Base-by-base conservation (phyloP, 2,888 invertebrate genomes). In the Globia sparganii region DNA sequence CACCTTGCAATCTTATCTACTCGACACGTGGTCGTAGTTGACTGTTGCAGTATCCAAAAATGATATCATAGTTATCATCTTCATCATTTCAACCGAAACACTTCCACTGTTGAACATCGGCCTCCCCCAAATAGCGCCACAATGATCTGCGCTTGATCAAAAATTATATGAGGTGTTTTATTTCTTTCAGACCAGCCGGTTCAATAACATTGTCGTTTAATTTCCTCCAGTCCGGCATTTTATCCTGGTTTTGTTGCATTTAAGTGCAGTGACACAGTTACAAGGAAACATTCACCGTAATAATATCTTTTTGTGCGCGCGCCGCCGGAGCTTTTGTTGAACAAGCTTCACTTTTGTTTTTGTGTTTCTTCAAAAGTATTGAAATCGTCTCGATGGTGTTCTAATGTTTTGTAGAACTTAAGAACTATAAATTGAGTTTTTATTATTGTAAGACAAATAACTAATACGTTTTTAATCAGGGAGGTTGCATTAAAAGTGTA, bases 291-390 rank as follows among this genome's bases (percentile, higher is more conserved):
- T 84, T 84, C 61, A 81, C 81, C 61, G 78, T 81, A 73, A 67
- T 75, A 77, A 78, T 84, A 75, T 75, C 9, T 84, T 84, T 84
- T 85, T 83, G 70, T 71, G n/a, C n/a, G 37, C 31, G 40, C 70
- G 59, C 49, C 70, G 59, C 49, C 76, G 43, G 34, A 59, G 66
- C 73, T 72, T 81, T 81, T 78, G 81, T 81, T 61, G 66, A 34
- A 31, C 66, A 28, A 59, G 40, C 31, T 68, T 69, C 56, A 73
- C 68, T 75, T 81, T 81, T 84, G 58, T 83, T 84, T 83, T 72
- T 65, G n/a, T 66, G 49, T 61, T 69, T 28, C 77, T 66, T 66
- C 9, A 71, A 61, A 80, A 74, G 68, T 67, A 84, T 83, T 83
- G 76, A 70, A 81, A 77, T 40, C 13, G 69, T 77, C 70, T 72